Evolutionary conservation across 2,888 invertebrate species (phyloP).

Genomic region (Lucinisca nassula): DNA sequence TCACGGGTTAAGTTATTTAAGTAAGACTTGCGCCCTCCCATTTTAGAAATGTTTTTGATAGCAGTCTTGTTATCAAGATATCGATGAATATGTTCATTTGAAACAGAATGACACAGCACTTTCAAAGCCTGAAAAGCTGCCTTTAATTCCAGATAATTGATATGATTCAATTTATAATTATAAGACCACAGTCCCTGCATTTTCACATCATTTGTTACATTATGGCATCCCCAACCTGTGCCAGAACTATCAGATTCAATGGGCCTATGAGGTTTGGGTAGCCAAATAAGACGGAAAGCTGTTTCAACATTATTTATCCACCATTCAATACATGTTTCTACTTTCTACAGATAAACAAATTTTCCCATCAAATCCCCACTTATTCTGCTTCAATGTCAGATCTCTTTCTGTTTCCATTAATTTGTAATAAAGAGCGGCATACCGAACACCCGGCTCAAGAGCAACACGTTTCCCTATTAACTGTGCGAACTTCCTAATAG

Average conservation of each 20-base stretch:
- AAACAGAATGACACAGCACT: not conserved
- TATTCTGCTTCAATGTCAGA: slow-evolving; percentile 23
- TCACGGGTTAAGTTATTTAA: slow-evolving; percentile 39
- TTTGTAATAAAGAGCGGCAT: slow-evolving; percentile 62
- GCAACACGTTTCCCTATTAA: slow-evolving; percentile 53
- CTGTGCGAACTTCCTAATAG: slow-evolving; percentile 51
- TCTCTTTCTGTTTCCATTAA: slow-evolving; percentile 59
- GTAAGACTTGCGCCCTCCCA: not conserved
- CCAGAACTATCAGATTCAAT: slow-evolving; percentile 49
- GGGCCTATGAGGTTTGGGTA: not conserved
- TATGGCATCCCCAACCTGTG: slow-evolving; percentile 39
- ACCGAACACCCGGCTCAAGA: slow-evolving; percentile 53
- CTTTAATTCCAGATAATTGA: slow-evolving; percentile 51
- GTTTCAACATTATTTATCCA: slow-evolving; percentile 47
- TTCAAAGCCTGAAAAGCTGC: slow-evolving; percentile 12
- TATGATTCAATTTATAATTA: slow-evolving; percentile 30
- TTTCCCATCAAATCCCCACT: slow-evolving; percentile 44
- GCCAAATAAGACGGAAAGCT: not conserved
- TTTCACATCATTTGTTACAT: not conserved
- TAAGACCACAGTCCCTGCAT: slow-evolving; percentile 41
- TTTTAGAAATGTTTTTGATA: not conserved
- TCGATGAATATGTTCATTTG: not conserved
- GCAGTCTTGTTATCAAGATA: not conserved
- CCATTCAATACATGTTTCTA: slow-evolving; percentile 39
- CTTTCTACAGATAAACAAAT: not conserved